Percentiles rank a stretch among this genome's conserved stretches.
phyloP scores from a whole-genome alignment of 2,113 vertebrate species.

The Upupa epops region DNA sequence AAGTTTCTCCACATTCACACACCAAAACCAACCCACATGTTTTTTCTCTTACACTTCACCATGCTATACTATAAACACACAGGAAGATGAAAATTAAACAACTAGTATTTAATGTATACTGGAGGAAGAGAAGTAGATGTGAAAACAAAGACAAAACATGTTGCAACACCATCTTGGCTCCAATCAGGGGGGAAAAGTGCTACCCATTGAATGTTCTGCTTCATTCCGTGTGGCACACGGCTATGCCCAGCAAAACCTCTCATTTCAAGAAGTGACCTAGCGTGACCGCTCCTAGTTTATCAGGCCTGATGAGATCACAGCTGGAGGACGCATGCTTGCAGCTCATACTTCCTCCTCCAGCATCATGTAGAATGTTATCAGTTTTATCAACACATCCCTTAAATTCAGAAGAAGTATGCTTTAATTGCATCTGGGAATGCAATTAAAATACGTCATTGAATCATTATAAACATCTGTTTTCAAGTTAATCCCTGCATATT shows the following conservation, averaged over 20 bases:
- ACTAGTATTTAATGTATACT: neutral
- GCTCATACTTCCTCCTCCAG: constrained; percentile 35
- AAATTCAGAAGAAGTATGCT: constrained; percentile 37
- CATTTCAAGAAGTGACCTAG: neutral
- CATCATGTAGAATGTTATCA: constrained; percentile 56
- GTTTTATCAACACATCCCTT: constrained; percentile 57
- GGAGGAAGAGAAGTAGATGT: neutral
- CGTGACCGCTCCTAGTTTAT: neutral
- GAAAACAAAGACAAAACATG: neutral
- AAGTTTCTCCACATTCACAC: neutral
- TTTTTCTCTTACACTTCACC: neutral
- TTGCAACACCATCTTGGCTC: neutral
- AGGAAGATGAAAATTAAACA: neutral
- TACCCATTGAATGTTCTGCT: neutral
- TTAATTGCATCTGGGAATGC: constrained; percentile 50
- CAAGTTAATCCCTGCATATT: constrained; percentile 21
- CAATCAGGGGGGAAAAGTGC: neutral
- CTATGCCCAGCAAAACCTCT: neutral
- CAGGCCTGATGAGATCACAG: constrained; percentile 21
- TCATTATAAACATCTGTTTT: constrained; percentile 55
- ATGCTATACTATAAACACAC: neutral
- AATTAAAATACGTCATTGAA: constrained; percentile 13
- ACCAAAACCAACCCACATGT: neutral
- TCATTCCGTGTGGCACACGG: neutral
- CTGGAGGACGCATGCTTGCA: constrained; percentile 7